These are phyloP conservation scores for Hemibagrus guttatus DNA, from an alignment of 2,797 vertebrate genomes.

Conservation along the genomic window DNA sequence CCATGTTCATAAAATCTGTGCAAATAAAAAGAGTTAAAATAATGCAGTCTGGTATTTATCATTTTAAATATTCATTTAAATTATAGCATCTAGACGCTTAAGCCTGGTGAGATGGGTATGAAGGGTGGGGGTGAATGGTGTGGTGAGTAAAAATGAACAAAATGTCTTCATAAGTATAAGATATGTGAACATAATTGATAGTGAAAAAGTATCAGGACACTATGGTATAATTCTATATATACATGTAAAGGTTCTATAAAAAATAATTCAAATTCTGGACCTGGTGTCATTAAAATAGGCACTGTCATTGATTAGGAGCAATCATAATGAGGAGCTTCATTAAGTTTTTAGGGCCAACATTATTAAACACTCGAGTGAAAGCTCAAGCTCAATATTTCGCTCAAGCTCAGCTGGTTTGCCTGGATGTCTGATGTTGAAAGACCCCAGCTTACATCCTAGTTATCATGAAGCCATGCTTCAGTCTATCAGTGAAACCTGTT, in stretches of 20 bases:
- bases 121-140: no score
- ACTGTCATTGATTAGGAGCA: not conserved
- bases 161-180: not conserved
- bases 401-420: not conserved
- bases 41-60: no score
- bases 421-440: not conserved
- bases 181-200: not conserved
- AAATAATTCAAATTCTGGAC: not conserved
- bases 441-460: not conserved
- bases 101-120: no score
- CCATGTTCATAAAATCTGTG: no score
- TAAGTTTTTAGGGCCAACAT: not conserved
- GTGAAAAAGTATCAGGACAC: not conserved
- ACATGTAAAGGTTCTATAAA: not conserved
- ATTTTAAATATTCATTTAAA: no score
- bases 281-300: not conserved
- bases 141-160: no score
- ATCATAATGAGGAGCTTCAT: no score
- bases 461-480: not conserved
- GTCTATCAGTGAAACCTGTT: not conserved
- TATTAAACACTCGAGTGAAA: not conserved
- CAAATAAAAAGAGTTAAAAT: no score
- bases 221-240: not conserved
- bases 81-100: no score
- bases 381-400: no score